Conservation (phyloP, 1,140 invertebrate species). For the Hesperophylax magnus region DNA sequence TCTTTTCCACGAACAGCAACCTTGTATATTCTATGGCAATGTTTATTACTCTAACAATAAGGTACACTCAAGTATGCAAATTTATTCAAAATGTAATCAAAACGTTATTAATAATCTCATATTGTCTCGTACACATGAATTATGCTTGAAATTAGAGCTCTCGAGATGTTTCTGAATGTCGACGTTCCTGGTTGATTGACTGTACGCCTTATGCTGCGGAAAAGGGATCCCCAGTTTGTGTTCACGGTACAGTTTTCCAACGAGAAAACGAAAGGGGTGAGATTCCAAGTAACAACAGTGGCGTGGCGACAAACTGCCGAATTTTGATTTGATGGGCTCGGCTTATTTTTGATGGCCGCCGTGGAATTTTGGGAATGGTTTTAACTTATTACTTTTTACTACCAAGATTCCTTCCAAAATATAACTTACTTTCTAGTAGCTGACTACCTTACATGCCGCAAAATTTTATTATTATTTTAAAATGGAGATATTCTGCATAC, state of each 20-base stretch:
- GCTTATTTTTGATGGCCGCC: too few relatives aligned
- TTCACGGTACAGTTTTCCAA: slow-evolving; percentile 26
- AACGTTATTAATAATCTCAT: slow-evolving; percentile 25
- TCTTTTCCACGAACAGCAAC: background rate
- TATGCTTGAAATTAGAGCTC: background rate
- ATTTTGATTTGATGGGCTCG: too few relatives aligned
- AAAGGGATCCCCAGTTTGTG: background rate
- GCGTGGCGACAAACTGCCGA: too few relatives aligned
- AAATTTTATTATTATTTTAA: too few relatives aligned
- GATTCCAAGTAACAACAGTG: too few relatives aligned
- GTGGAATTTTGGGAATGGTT: too few relatives aligned
- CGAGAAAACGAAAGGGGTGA: background rate
- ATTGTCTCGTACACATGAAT: slow-evolving; percentile 13
- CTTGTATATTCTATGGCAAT: background rate
- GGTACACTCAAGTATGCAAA: background rate
- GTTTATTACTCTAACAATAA: background rate
- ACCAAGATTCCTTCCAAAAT: too few relatives aligned
- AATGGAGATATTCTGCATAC: too few relatives aligned
- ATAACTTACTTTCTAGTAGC: too few relatives aligned
- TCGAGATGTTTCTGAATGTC: slow-evolving; percentile 1
- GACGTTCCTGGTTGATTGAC: slow-evolving; percentile 25
- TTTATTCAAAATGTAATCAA: slow-evolving; percentile 32
- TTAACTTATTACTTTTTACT: too few relatives aligned
- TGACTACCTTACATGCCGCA: too few relatives aligned
- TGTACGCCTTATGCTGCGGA: background rate